These are phyloP conservation scores for Podarcis muralis DNA, from an alignment of 2,113 vertebrate species.

Conservation along the genomic window DNA sequence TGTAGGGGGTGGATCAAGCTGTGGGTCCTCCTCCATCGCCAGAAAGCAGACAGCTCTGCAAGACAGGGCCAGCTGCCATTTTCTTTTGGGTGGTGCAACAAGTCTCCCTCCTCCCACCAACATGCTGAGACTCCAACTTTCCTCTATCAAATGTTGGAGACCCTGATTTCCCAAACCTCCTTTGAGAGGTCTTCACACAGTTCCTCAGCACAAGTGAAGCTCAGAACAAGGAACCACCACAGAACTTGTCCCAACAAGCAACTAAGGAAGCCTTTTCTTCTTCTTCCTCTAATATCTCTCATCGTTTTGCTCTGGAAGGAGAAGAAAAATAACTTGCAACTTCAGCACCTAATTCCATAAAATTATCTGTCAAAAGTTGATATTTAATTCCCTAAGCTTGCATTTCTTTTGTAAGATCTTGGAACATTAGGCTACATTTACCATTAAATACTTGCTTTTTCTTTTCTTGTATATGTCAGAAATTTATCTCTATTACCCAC, in stretches of 20 bases:
- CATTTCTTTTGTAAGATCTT: slow-evolving; percentile 26
- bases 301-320: slow-evolving; percentile 6
- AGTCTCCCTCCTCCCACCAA: neutral
- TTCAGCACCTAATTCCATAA: slow-evolving; percentile 44
- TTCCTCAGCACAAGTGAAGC: neutral
- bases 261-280: neutral
- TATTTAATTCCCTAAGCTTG: slow-evolving; percentile 53
- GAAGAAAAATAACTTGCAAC: slow-evolving; percentile 9
- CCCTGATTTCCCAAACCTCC: neutral
- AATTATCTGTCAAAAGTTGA: slow-evolving; percentile 45
- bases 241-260: slow-evolving; percentile 15
- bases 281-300: neutral
- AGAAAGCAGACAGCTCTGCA: too few relatives aligned
- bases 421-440: slow-evolving; percentile 22
- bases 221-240: neutral
- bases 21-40: neutral
- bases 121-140: too few relatives aligned
- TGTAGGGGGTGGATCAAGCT: neutral
- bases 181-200: neutral
- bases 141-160: neutral
- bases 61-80: neutral
- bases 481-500: slow-evolving; percentile 60
- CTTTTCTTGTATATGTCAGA: slow-evolving; percentile 34
- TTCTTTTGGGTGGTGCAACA: neutral
- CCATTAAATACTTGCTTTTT: neutral